Evolutionary conservation across 2,797 vertebrate species (phyloP).

Genomic region (Cryptoprocta ferox): DNA sequence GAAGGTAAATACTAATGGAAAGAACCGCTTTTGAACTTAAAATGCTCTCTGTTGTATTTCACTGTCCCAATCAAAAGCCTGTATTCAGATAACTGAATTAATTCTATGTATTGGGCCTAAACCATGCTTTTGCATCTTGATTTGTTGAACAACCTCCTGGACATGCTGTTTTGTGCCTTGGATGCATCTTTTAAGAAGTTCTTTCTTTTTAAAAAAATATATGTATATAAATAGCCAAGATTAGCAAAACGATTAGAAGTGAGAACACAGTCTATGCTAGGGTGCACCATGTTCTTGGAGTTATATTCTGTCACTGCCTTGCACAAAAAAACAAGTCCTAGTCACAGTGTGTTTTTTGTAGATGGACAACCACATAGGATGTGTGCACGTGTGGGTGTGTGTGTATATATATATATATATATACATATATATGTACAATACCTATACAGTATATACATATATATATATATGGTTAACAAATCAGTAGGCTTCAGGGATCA

Average conservation of each 20-base stretch:
- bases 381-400: background rate
- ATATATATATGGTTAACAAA: background rate
- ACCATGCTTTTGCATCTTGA: background rate
- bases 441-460: background rate
- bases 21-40: constrained; percentile 5
- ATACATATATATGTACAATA: background rate
- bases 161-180: background rate
- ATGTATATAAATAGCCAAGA: background rate
- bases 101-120: background rate
- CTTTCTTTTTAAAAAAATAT: background rate
- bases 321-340: constrained; percentile 13
- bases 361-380: constrained; percentile 48
- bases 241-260: constrained; percentile 31
- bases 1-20: background rate
- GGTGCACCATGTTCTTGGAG: background rate
- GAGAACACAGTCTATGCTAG: background rate
- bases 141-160: background rate
- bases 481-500: background rate
- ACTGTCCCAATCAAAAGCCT: background rate
- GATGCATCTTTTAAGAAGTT: background rate
- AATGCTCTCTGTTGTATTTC: background rate
- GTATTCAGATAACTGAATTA: background rate
- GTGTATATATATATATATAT: background rate
- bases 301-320: background rate
- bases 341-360: background rate